Base-by-base conservation (phyloP, 2,888 invertebrate species). In the Cosmopolites sordidus region DNA sequence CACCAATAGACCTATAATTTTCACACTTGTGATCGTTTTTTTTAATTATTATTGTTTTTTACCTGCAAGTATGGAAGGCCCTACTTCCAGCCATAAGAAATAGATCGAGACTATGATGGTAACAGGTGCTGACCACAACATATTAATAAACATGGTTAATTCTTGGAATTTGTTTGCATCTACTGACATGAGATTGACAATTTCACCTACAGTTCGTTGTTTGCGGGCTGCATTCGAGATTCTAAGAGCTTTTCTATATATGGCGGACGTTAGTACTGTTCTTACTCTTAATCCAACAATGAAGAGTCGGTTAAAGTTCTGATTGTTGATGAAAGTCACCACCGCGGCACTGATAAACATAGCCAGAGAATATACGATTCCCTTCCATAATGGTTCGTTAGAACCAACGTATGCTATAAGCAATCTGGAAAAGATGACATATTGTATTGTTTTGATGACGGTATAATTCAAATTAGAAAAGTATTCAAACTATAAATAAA, bases 251-350 rank as follows among this genome's bases (percentile, higher is more conserved):
- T 82, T 83, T 57, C 75, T 72, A 66, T 81, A 82, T 30, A 82
- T 76, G 15, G 78, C 73, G 17, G 79, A 73, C 16, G 80, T 76
- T 8, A 81, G 64, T 2, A 78, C 75, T 2, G 79, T 76, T 56
- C 79, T 69, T 5, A 82, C 72, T 48, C 78, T 74, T 74, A 83
- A 78, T 12, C 83, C 83, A 8, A 78, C 68, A 1, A 77, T 64
- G 66, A 79, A 74, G 70, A 77, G 74, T 18, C 71, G 67, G 62
- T 80, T 76, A 63, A 79, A 80, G 61, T 81, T 80, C 58, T 79
- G 78, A 42, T 79, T 76, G 42, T 79, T 72, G 46, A 81, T 64
- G 43, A 82, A 60, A 1, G 82, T 79, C 63, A 78, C 77, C 1
- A 78, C 27, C 4, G 75, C 62, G 0, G 80, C 75, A 1, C 75